A percentile compares a stretch with the other conserved stretches of the same genome.
phyloP scores from a whole-genome alignment of 2,113 vertebrate species.

The Caranx ignobilis region DNA sequence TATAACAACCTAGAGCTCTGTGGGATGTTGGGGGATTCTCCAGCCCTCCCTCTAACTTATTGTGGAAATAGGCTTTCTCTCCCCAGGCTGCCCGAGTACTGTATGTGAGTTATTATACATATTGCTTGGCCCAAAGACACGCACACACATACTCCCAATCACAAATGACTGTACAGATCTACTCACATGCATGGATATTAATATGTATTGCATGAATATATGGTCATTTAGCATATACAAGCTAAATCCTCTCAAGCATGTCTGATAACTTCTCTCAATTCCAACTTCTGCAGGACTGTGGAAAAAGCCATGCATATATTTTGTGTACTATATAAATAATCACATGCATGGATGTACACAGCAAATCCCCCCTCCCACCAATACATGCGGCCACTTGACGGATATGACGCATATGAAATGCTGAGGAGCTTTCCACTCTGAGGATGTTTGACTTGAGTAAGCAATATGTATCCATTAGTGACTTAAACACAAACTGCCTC shows the following conservation, averaged over 20 bases:
- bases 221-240: conserved; percentile 34
- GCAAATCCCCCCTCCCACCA: not conserved
- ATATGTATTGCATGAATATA: conserved; percentile 42
- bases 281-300: conserved; percentile 31
- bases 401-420: conserved; percentile 34
- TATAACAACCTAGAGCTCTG: conserved; percentile 59
- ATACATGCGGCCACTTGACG: conserved; percentile 8
- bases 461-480: conserved; percentile 84
- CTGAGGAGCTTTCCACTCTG: conserved; percentile 39
- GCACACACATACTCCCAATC: conserved; percentile 14
- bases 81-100: conserved; percentile 48
- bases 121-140: conserved; percentile 18
- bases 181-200: conserved; percentile 40
- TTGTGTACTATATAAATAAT: conserved; percentile 50
- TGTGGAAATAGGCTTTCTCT: conserved; percentile 63
- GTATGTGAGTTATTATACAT: conserved; percentile 44
- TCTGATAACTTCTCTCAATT: conserved; percentile 42
- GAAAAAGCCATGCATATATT: conserved; percentile 42
- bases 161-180: conserved; percentile 14
- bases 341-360: conserved; percentile 28
- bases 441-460: conserved; percentile 73
- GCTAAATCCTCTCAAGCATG: conserved; percentile 46
- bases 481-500: conserved; percentile 80
- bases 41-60: conserved; percentile 45
- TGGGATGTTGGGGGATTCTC: conserved; percentile 54